A percentile compares a stretch with the other conserved stretches of the same genome.
phyloP scores from a whole-genome alignment of 2,113 vertebrate genomes.

The Calidris pugnax region DNA sequence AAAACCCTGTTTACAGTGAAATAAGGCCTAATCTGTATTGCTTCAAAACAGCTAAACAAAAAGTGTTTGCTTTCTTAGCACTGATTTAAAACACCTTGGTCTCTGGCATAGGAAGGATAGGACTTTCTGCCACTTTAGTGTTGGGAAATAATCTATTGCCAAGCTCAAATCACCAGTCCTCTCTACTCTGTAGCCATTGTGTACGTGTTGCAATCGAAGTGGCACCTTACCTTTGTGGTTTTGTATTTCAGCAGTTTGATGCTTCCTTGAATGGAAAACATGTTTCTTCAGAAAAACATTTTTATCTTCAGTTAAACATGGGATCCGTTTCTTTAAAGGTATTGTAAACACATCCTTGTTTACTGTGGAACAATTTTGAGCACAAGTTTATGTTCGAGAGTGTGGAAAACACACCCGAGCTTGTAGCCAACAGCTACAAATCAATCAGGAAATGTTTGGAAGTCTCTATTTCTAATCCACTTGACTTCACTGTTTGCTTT shows the following conservation, averaged over 20 bases:
- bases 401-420: background rate
- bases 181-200: background rate
- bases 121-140: background rate
- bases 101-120: background rate
- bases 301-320: background rate
- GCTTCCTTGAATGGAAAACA: background rate
- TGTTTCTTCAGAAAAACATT: background rate
- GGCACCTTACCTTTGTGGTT: rapidly evolving
- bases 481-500: background rate
- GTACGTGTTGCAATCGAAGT: background rate
- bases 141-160: background rate
- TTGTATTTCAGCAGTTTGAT: background rate
- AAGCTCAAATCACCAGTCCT: background rate
- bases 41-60: background rate
- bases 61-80: background rate
- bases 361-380: background rate
- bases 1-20: slow-evolving; percentile 13
- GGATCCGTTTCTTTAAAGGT: background rate
- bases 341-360: background rate
- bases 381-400: background rate
- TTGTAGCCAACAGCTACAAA: background rate
- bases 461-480: background rate
- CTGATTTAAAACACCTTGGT: background rate
- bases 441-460: background rate
- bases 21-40: background rate